Base-by-base conservation (phyloP, 2,797 vertebrate species). In the Manis crassicaudata region DNA sequence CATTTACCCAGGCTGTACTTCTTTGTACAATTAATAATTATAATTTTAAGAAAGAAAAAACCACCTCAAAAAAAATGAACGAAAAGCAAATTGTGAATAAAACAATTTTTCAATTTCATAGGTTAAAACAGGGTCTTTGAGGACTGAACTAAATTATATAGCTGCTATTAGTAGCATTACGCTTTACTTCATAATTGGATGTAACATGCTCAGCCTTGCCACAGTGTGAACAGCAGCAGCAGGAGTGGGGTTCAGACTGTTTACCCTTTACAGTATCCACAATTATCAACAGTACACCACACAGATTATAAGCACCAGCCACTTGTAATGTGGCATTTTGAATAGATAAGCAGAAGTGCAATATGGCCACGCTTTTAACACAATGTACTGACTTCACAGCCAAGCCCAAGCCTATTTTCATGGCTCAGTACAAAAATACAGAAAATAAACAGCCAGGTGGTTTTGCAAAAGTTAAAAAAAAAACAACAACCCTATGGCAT, bases 251-350 rank as follows among this genome's bases (percentile, higher is more conserved):
- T 98, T 98, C 98, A 98, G 98, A 98, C 98, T 98, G 98, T 98
- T 99, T 98, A 99, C 98, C 98, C 98, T 98, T 98, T 98, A 98
- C 98, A 98, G 98, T 98, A 98, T 97, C 98, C 98, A 99, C 98
- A 98, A 98, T 98, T 98, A 98, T 98, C 98, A 98, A 98, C 98
- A 98, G 98, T 98, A 98, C 98, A 98, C 98, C 98, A 90, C 98
- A 98, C 98, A 98, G 98, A 98, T 98, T 98, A 98, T 97, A 98
- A 98, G 98, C 98, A 98, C 98, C 98, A 98, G 98, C 98, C 98
- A 98, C 98, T 98, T 98, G 98, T 98, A 98, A 98, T 97, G 98
- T 97, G 98, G 98, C 97, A 98, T 98, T 98, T 97, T 98, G 98
- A 98, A 98, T 98, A 98, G 98, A 98, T 98, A 98, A 98, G 98